Conservation (phyloP, 2,888 invertebrate genomes). For the Bembecia ichneumoniformis region DNA sequence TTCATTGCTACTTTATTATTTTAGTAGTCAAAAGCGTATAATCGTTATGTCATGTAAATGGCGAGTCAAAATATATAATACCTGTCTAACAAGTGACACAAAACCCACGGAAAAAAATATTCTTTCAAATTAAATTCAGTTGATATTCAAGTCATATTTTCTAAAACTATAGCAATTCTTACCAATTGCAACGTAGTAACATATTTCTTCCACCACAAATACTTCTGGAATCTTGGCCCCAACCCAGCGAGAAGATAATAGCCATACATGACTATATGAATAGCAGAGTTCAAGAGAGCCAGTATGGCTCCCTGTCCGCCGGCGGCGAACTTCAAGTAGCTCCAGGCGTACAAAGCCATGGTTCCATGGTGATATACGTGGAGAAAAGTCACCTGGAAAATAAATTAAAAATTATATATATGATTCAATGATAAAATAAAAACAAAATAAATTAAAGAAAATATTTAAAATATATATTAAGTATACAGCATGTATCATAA, state of each 20-base stretch:
- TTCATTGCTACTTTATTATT: no score
- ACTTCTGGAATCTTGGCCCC: slow-evolving; percentile 82
- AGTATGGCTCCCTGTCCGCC: slow-evolving; percentile 84
- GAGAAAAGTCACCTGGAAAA: slow-evolving; percentile 84
- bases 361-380: slow-evolving; percentile 92
- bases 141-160: no score
- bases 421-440: no score
- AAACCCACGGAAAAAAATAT: background rate
- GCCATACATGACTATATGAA: slow-evolving; percentile 87
- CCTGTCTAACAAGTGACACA: background rate
- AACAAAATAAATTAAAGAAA: no score
- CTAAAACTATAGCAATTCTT: slow-evolving; percentile 16
- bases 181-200: slow-evolving; percentile 87
- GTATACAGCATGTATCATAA: no score
- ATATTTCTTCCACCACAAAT: slow-evolving; percentile 91
- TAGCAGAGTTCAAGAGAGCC: slow-evolving; percentile 81
- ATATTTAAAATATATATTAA: no score
- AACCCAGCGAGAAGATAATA: slow-evolving; percentile 85
- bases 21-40: no score
- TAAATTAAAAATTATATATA: no score
- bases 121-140: background rate
- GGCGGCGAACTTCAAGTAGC: slow-evolving; percentile 83
- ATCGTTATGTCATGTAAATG: no score
- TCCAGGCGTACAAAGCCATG: slow-evolving; percentile 85
- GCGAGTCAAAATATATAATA: no score